Conservation (phyloP, 2,797 vertebrate genomes). For the Periparus ater region DNA sequence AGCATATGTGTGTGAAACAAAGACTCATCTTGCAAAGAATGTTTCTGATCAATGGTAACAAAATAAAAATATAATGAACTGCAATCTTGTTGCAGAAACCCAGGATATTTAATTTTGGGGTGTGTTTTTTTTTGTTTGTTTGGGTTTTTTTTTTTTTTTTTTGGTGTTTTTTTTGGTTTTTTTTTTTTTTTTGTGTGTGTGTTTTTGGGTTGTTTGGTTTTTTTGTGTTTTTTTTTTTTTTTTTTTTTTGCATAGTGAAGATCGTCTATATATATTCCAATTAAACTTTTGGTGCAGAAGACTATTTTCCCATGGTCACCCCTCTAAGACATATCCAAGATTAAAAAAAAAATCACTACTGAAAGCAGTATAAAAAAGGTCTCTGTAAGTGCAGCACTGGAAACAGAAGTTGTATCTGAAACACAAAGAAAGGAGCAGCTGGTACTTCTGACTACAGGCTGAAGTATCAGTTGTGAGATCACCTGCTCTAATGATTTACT, state of each 20-base stretch:
- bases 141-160: background rate
- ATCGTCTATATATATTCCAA: background rate
- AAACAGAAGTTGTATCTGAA: background rate
- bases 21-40: background rate
- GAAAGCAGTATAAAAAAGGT: background rate
- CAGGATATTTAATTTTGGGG: background rate
- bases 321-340: background rate
- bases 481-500: background rate
- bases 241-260: background rate
- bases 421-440: background rate
- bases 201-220: too few relatives aligned
- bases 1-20: background rate
- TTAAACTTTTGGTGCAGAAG: background rate
- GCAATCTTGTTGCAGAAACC: background rate
- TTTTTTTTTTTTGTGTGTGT: too few relatives aligned
- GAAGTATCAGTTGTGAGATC: background rate
- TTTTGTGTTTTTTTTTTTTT: too few relatives aligned
- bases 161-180: too few relatives aligned
- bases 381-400: background rate
- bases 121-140: too few relatives aligned
- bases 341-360: background rate
- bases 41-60: background rate
- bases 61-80: background rate
- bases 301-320: background rate
- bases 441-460: background rate